These are phyloP conservation scores for Calameuta pallipes DNA, from an alignment of 2,888 invertebrate genomes.

Conservation along the genomic window DNA sequence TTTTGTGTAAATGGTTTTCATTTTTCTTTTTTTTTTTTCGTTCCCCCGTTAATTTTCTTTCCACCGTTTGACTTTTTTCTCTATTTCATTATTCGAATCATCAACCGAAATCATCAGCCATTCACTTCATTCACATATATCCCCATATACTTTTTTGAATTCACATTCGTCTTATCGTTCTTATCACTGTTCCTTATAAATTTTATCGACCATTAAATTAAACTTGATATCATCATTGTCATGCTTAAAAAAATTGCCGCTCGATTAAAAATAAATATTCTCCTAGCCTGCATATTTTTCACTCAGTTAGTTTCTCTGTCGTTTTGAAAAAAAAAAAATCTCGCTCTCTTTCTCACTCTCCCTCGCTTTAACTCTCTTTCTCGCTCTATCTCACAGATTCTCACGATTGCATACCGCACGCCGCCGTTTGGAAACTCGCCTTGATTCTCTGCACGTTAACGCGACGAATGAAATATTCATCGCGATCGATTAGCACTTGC, in stretches of 20 bases:
- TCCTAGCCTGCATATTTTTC: background rate
- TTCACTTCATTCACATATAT: background rate
- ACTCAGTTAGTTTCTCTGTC: background rate
- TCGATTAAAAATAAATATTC: background rate
- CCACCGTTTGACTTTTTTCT: background rate
- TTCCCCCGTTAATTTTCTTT: background rate
- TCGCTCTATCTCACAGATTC: background rate
- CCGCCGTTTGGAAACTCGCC: background rate
- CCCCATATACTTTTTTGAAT: background rate
- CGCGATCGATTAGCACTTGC: background rate
- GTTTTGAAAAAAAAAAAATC: background rate
- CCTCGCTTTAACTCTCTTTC: slow-evolving; percentile 1
- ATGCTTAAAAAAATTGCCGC: background rate
- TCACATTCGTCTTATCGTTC: background rate
- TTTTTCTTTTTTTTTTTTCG: background rate
- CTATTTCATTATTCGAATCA: background rate
- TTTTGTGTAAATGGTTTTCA: background rate
- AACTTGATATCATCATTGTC: background rate
- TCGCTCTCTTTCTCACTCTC: background rate
- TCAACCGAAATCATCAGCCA: background rate
- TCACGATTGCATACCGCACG: slow-evolving; percentile 4
- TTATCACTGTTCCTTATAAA: background rate
- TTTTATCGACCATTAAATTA: background rate
- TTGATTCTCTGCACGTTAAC: background rate
- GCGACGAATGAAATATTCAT: background rate